Conservation (phyloP, 2,113 vertebrate species). For the Hiodon alosoides region DNA sequence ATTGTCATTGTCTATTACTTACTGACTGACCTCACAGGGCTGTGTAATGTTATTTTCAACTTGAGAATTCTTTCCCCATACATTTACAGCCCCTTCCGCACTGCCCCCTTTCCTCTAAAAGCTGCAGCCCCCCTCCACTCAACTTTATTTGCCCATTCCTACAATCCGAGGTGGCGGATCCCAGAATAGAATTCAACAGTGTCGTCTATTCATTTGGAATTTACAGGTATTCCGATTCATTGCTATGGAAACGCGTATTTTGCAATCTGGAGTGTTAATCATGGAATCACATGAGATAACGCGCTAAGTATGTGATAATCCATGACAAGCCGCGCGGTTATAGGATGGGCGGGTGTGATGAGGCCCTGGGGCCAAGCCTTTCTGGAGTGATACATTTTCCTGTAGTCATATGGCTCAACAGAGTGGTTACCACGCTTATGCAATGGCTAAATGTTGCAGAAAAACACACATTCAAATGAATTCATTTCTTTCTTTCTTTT, state of each 20-base stretch:
- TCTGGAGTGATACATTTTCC: too few species aligned
- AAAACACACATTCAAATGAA: too few species aligned
- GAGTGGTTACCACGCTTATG: too few species aligned
- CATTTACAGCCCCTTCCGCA: not conserved
- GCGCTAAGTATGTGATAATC: not conserved
- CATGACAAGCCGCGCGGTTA: not conserved
- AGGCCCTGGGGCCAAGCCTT: too few species aligned
- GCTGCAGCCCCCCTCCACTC: not conserved
- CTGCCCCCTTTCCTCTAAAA: not conserved
- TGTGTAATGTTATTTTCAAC: too few species aligned
- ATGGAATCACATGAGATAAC: not conserved
- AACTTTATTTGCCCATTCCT: not conserved
- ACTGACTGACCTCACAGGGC: too few species aligned
- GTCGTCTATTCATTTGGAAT: not conserved
- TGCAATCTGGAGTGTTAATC: not conserved
- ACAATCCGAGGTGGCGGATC: not conserved
- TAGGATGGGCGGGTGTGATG: too few species aligned
- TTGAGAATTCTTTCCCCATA: not conserved
- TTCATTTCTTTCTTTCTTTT: too few species aligned
- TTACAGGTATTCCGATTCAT: constrained; percentile 5
- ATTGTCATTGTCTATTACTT: not conserved
- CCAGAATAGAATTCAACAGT: not conserved
- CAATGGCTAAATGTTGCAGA: too few species aligned
- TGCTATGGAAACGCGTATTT: constrained; percentile 15
- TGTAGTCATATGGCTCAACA: too few species aligned